Base-by-base conservation (phyloP, 1,140 invertebrate species). In the Musca vetustissima region DNA sequence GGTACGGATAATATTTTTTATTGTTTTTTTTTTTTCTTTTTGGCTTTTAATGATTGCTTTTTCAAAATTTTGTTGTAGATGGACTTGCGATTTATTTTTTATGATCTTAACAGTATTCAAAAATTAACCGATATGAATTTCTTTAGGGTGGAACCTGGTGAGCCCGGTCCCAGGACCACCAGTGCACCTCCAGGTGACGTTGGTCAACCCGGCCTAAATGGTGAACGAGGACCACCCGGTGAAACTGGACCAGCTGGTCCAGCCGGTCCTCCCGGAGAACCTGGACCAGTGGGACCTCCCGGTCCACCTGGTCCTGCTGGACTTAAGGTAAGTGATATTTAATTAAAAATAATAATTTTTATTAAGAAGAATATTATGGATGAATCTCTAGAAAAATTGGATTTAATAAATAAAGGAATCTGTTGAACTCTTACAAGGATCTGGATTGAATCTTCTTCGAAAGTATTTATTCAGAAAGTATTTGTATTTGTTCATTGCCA, bases 101-200 rank as follows among this genome's bases (percentile, higher is more conserved):
- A n/a, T n/a, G n/a, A n/a, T n/a, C n/a, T n/a, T n/a, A n/a, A n/a
- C n/a, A n/a, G n/a, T n/a, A n/a, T n/a, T n/a, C n/a, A n/a, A n/a
- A n/a, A n/a, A n/a, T n/a, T n/a, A n/a, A n/a, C n/a, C n/a, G n/a
- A n/a, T n/a, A n/a, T n/a, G n/a, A 67, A 68, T 73, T 76, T 79
- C 74, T 76, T 74, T 72, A 96, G 94, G 95, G 94, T 52, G 93
- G 93, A 97, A 83, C 92, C 95, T 64, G 93, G 93, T 59, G 91
- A 95, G 81, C 92, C 93, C 17, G 95, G 95, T 48, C 93, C 92
- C 93, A 13, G 95, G 95, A 59, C 91, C 93, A 50, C 87, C 91
- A 14, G 95, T 94, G 24, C n/a, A n/a, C 90, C 91, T 19, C 85
- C 87, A 68, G 94, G 94, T 52, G 83, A 87, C 90, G 76, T 91